Base-by-base conservation (phyloP, 2,888 invertebrate genomes). In the Sturmia bella region DNA sequence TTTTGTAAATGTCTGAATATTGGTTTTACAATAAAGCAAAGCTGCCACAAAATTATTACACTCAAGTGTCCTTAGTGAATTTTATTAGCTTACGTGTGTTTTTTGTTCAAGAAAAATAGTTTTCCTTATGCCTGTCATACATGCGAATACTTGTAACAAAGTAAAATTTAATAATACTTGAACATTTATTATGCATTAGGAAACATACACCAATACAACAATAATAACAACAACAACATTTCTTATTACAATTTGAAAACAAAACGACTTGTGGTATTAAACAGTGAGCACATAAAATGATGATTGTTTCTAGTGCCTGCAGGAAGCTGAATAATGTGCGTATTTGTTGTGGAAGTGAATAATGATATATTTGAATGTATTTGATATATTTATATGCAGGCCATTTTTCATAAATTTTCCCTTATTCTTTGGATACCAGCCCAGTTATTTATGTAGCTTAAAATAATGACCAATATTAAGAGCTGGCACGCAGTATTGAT, bases 151-250 rank as follows among this genome's bases (percentile, higher is more conserved):
- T 41, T 41, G 64, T 69, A 82, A 78, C 82, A 78, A 82, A 82
- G 74, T 78, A 59, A 73, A 78, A 78, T 78, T 82, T 82, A 82
- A 82, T 82, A 82, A 82, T 70, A 78, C 78, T 82, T 82, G 54
- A 82, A 82, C 82, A 74, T 74, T 78, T 77, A 82, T 77, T 70
- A 72, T 66, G 64, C 68, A 73, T 73, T 69, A 72, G 27, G 61
- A 63, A 50, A 48, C 48, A 63, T 76, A 59, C 52, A 78, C 17
- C 52, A 59, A 45, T 64, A 64, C 41, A 64, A 64, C 15, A 57
- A 70, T 12, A 76, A 24, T 6, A 27, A 3, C 3, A 56, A 37
- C 41, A 61, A 39, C 12, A 74, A 52, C 57, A 57, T 54, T 56
- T 63, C 39, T 32, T 64, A 64, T 48, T 17, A 50, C 41, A 68